Evolutionary conservation across 2,888 invertebrate genomes (phyloP), one percentile per base, ranked within the genome.

Genomic region (Odontocolon sp.): DNA sequence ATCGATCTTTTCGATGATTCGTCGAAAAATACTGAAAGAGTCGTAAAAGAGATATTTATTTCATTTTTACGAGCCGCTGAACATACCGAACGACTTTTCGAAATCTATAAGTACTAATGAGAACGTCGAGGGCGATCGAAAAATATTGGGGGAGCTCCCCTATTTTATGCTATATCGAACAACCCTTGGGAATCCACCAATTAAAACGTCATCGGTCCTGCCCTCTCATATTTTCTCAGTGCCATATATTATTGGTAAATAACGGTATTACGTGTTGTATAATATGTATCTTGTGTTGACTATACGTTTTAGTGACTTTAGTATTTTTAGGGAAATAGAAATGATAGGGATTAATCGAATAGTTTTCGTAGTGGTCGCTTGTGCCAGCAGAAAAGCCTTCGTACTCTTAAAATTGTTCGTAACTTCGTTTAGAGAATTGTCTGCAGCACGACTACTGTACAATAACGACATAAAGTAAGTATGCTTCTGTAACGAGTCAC

Each of bases 181-280:
- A 52, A 72, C 57, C 66, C 52, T 66, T 33, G 45, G 11, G 42
- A 21, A 47, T 68, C 57, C 26, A 67, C 61, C 75, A 69, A 79
- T 79, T 79, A 76, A 67, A 77, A 31, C 76, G 33, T 79, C 79
- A 79, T 73, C 76, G 76, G 67, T 63, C 52, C 9, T 36, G 59
- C 28, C 63, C 36, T 31, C 18, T 9, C 33, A 36, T 21, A 56
- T 36, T 42, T 28, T 33, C 47, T 16, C 23, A 6, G 23, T 36
- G 23, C 42, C 26, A 28, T 50, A 57, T 61, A 63, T 70, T 73
- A 69, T 63, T 11, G 21, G 38, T 31, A 28, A 72, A 70, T 72
- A 69, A 76, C 72, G 64, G 52, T 31, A 64, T 64, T 61, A 31
- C 36, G n/a, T n/a, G n/a, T n/a, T n/a, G n/a, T n/a, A n/a, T n/a